phyloP scores from a whole-genome alignment of 2,888 invertebrate genomes.

The Siphonodentalium dalli region DNA sequence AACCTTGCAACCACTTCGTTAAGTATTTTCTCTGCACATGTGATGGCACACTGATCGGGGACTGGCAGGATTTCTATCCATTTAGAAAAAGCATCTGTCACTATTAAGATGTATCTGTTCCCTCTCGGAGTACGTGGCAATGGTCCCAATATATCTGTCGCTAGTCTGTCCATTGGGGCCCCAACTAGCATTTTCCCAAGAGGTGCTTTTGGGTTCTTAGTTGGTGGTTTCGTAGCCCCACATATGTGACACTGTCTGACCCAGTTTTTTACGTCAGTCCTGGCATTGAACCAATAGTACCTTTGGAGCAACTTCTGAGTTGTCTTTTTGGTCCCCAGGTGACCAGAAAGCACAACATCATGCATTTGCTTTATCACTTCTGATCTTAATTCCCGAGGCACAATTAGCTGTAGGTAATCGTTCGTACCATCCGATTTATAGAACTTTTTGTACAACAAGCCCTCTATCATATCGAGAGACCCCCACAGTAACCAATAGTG shows the following conservation, averaged over 20 bases:
- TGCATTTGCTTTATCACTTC: slow-evolving; percentile 16
- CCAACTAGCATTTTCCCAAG: slow-evolving; percentile 21
- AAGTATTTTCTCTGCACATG: slow-evolving; percentile 20
- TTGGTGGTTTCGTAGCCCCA: slow-evolving; percentile 15
- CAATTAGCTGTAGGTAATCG: slow-evolving; percentile 1
- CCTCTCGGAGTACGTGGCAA: slow-evolving; percentile 25
- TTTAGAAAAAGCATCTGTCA: slow-evolving; percentile 29
- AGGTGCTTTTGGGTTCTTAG: slow-evolving; percentile 11
- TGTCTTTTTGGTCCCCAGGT: slow-evolving; percentile 20
- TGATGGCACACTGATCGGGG: slow-evolving; percentile 26
- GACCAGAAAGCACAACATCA: slow-evolving; percentile 10
- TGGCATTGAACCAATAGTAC: slow-evolving; percentile 16
- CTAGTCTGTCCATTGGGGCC: slow-evolving; percentile 21
- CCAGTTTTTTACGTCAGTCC: slow-evolving; percentile 14
- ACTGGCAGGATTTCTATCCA: slow-evolving; percentile 27
- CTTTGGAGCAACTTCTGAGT: slow-evolving; percentile 1
- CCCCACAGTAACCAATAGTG: slow-evolving; percentile 18
- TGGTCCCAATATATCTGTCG: slow-evolving; percentile 28
- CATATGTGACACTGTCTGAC: slow-evolving; percentile 22
- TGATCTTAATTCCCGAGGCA: slow-evolving; percentile 2
- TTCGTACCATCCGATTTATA: slow-evolving; percentile 1
- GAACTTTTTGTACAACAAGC: slow-evolving; percentile 10
- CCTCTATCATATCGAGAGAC: slow-evolving; percentile 6
- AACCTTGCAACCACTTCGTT: slow-evolving; percentile 28
- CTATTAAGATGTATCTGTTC: slow-evolving; percentile 29